phyloP scores from a whole-genome alignment of 2,797 vertebrate genomes.

The Arvicola amphibius region DNA sequence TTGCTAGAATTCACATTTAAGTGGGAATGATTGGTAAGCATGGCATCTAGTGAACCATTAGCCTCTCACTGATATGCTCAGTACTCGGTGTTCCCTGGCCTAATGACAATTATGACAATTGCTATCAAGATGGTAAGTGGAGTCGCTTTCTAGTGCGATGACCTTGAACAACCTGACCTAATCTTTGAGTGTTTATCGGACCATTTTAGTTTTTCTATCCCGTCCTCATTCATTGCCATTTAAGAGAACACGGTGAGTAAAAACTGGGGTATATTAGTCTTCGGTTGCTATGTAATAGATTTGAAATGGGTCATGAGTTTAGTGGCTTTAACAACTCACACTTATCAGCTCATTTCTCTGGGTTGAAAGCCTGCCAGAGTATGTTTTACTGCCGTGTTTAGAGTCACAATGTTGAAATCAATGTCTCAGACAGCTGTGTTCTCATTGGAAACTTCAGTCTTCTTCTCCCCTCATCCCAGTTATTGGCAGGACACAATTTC shows the following conservation, averaged over 20 bases:
- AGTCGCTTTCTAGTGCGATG: slow-evolving; percentile 19
- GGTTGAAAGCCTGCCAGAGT: background rate
- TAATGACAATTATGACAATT: slow-evolving; percentile 37
- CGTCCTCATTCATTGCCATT: background rate
- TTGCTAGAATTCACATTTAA: slow-evolving; percentile 26
- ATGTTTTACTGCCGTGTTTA: background rate
- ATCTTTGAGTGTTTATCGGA: background rate
- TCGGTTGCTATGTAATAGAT: background rate
- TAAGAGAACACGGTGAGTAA: slow-evolving; percentile 19
- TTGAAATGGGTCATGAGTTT: background rate
- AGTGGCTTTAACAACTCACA: background rate
- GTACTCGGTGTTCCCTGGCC: slow-evolving; percentile 6
- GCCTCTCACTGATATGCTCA: background rate
- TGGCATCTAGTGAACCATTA: background rate
- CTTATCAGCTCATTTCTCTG: slow-evolving; percentile 7
- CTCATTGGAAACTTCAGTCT: slow-evolving; percentile 22
- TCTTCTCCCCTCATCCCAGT: slow-evolving; percentile 19
- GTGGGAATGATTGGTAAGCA: slow-evolving; percentile 22
- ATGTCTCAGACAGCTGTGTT: background rate
- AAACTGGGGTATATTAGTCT: background rate
- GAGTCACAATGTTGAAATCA: slow-evolving; percentile 7
- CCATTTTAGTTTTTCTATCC: slow-evolving; percentile 29
- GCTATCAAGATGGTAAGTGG: background rate
- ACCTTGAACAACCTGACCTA: background rate
- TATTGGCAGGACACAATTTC: background rate